phyloP scores from a whole-genome alignment of 53 echinoderm and acorn worm species.

The Luidia sarsii region DNA sequence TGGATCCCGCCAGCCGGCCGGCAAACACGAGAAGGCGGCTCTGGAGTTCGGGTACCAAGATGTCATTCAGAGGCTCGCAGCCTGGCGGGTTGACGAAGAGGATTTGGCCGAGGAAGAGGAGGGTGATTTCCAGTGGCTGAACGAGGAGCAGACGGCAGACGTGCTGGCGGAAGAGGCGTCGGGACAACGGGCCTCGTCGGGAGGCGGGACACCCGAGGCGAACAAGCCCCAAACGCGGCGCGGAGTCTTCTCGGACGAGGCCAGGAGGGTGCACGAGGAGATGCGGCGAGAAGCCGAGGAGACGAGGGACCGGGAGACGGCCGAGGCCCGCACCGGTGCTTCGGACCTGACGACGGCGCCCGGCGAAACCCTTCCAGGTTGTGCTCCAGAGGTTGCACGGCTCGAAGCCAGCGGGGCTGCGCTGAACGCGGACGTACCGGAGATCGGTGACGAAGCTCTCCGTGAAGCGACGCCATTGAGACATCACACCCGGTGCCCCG shows the following conservation, averaged over 20 bases:
- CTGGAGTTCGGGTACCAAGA: conserved; percentile 2
- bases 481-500: too few species aligned
- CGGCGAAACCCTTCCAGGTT: neutral
- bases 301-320: neutral
- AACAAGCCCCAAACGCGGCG: too few species aligned
- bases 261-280: too few species aligned
- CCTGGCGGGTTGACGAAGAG: too few species aligned
- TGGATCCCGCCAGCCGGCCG: neutral
- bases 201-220: neutral
- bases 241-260: neutral
- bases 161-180: neutral
- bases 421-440: neutral
- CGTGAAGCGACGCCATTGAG: neutral
- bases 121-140: neutral
- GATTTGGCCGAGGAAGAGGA: neutral
- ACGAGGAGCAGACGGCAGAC: neutral
- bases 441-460: neutral
- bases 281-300: neutral
- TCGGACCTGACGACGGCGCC: neutral
- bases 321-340: neutral
- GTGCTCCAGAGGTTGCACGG: neutral
- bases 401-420: neutral
- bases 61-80: neutral
- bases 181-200: neutral
- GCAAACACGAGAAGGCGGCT: neutral